Conservation (phyloP, 2,113 vertebrate species). For the Serinus canaria region DNA sequence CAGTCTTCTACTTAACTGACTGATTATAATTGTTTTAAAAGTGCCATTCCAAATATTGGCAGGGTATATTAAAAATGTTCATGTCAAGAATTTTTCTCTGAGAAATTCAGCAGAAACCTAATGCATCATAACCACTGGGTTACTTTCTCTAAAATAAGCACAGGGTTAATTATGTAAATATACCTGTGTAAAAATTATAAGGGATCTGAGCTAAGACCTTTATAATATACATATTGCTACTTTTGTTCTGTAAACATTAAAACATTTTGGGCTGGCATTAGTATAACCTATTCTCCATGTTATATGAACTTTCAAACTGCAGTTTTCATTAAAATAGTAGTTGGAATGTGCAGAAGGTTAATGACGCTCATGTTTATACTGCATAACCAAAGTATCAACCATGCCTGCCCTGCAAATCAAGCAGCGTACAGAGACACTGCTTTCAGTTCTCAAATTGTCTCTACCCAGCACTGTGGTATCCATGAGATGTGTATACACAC, state of each 20-base stretch:
- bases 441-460: neutral
- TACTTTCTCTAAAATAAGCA: neutral
- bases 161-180: neutral
- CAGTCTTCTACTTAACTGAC: neutral
- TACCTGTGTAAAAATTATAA: neutral
- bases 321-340: neutral
- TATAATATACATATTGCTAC: neutral
- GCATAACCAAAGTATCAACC: neutral
- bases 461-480: neutral
- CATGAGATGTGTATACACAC: neutral
- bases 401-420: neutral
- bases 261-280: neutral
- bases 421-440: accelerated
- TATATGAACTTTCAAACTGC: neutral
- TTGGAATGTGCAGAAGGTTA: neutral
- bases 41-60: neutral
- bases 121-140: neutral
- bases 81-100: neutral
- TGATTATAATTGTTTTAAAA: neutral
- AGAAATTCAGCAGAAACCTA: neutral
- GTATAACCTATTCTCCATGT: neutral
- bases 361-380: neutral
- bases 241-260: neutral
- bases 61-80: neutral
- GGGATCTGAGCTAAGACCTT: neutral